These are phyloP conservation scores for Spinibarbus caldwelli DNA, from an alignment of 2,797 vertebrate species.

Conservation along the genomic window DNA sequence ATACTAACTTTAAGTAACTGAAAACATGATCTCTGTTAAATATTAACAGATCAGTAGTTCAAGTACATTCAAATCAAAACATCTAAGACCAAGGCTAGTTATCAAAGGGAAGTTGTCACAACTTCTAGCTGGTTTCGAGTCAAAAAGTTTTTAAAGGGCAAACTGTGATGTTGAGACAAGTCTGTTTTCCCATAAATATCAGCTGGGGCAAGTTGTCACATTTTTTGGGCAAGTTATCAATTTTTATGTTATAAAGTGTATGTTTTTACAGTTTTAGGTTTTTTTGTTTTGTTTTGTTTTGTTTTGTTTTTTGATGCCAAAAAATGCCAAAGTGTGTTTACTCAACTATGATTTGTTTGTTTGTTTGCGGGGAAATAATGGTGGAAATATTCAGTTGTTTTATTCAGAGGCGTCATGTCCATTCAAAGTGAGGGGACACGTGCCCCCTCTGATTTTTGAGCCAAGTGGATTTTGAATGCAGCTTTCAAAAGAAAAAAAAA, in stretches of 20 bases:
- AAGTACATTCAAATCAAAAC: background rate
- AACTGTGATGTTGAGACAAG: background rate
- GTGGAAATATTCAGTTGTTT: too few species aligned
- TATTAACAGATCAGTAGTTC: background rate
- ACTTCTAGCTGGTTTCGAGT: background rate
- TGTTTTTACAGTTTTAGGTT: background rate
- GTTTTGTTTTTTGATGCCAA: background rate
- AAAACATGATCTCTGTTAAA: conserved; percentile 18
- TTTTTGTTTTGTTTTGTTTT: background rate
- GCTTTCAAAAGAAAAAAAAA: too few species aligned
- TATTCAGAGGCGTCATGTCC: too few species aligned
- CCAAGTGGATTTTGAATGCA: too few species aligned
- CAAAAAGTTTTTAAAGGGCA: background rate
- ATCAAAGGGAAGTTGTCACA: background rate
- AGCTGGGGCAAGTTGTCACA: background rate
- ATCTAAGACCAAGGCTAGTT: background rate
- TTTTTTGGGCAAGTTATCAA: background rate
- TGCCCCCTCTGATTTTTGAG: too few species aligned
- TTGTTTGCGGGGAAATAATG: background rate
- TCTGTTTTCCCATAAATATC: background rate
- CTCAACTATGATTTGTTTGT: background rate
- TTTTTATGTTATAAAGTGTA: background rate
- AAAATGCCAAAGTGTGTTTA: background rate
- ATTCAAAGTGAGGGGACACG: too few species aligned
- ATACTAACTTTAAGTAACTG: background rate